Evolutionary conservation across 2,113 vertebrate genomes (phyloP).

Genomic region (Gymnobelideus leadbeateri): DNA sequence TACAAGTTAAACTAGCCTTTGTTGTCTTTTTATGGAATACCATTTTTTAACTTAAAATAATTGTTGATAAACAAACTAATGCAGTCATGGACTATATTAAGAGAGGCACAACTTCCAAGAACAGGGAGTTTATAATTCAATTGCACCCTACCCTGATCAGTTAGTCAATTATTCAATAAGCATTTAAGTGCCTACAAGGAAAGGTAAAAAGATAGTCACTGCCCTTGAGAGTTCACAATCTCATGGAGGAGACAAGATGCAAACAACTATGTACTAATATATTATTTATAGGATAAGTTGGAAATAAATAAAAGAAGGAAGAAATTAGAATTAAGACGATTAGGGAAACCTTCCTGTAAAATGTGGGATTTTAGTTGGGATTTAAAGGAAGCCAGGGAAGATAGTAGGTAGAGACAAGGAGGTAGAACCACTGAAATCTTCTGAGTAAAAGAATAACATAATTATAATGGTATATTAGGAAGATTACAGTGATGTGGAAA

Average conservation of each 20-base stretch:
- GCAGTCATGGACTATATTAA: too few species aligned
- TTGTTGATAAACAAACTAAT: background rate
- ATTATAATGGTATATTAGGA: too few species aligned
- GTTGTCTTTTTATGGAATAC: background rate
- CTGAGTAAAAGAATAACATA: too few species aligned
- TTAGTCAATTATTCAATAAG: background rate
- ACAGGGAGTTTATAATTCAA: background rate
- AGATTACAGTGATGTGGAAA: too few species aligned
- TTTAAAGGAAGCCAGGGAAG: too few species aligned
- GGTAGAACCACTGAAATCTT: too few species aligned
- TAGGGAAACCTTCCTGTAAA: too few species aligned
- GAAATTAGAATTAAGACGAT: too few species aligned
- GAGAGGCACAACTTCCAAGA: background rate
- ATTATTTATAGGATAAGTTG: too few species aligned
- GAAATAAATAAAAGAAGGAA: too few species aligned
- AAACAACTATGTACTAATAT: background rate
- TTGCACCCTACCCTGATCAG: background rate
- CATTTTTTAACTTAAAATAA: background rate
- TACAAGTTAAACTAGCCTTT: background rate
- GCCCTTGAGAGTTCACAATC: background rate
- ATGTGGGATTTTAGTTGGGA: too few species aligned
- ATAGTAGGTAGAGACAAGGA: too few species aligned
- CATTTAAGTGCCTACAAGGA: background rate
- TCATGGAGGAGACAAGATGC: background rate
- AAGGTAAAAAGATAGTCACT: background rate